These are phyloP conservation scores for Drosophila pseudoobscura DNA, from an alignment of 1,140 invertebrate genomes.

Conservation along the genomic window DNA sequence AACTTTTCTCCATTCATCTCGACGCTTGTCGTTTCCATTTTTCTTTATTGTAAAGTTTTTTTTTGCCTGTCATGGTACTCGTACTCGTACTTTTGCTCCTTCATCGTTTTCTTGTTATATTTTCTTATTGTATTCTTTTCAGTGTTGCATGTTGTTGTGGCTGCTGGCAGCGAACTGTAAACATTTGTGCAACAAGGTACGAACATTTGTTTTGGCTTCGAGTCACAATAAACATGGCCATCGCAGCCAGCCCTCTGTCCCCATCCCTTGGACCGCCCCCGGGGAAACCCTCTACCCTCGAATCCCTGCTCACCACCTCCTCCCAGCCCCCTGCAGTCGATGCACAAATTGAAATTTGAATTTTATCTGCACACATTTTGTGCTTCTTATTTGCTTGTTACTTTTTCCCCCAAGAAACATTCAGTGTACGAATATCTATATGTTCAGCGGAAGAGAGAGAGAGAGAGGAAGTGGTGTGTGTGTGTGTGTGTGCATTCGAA, in stretches of 20 bases:
- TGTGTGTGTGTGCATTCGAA: slow-evolving; percentile 31
- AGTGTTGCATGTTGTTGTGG: slow-evolving; percentile 13
- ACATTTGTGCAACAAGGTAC: slow-evolving; percentile 77
- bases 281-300: too few species aligned
- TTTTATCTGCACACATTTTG: slow-evolving; percentile 74
- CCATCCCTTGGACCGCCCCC: too few species aligned
- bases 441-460: slow-evolving; percentile 1
- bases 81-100: slow-evolving; percentile 21
- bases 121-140: slow-evolving; percentile 13
- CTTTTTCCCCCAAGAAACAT: slow-evolving; percentile 16
- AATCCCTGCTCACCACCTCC: not conserved
- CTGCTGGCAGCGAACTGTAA: slow-evolving; percentile 65
- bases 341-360: slow-evolving; percentile 78
- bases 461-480: not conserved
- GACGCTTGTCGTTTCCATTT: slow-evolving; percentile 12
- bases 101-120: slow-evolving; percentile 27
- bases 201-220: slow-evolving; percentile 77
- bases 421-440: not conserved
- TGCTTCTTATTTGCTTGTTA: slow-evolving; percentile 68
- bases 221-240: slow-evolving; percentile 69
- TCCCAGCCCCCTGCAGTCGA: slow-evolving; percentile 34
- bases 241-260: not conserved
- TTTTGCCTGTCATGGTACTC: slow-evolving; percentile 39
- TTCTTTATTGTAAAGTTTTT: slow-evolving; percentile 41
- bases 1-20: slow-evolving; percentile 1